Evolutionary conservation across 2,888 invertebrate genomes (phyloP).

Genomic region (Dicranocentrus wangi): DNA sequence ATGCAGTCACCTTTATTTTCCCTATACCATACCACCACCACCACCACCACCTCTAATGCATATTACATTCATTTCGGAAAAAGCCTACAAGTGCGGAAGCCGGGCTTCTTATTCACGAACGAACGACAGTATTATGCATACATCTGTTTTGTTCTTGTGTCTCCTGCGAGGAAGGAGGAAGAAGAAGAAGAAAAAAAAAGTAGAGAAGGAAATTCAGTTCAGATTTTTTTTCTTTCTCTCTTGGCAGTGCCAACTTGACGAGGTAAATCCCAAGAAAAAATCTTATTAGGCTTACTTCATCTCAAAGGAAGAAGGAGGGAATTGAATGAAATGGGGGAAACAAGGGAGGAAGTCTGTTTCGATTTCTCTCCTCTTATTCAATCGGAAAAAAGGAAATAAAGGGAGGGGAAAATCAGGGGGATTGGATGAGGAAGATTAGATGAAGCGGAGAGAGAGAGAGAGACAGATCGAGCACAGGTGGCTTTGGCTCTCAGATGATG

Average conservation of each 20-base stretch:
- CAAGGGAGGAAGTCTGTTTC: conserved; percentile 5
- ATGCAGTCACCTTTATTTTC: too few species aligned
- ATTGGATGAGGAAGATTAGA: conserved; percentile 56
- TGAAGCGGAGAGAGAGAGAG: conserved; percentile 30
- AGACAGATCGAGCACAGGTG: conserved; percentile 51
- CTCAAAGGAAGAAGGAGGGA: conserved; percentile 5
- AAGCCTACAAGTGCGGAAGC: too few species aligned
- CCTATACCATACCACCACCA: too few species aligned
- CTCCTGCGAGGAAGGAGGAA: too few species aligned
- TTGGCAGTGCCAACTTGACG: conserved; percentile 30
- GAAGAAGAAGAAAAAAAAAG: conserved; percentile 1
- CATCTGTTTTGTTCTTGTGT: conserved; percentile 17
- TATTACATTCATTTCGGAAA: too few species aligned
- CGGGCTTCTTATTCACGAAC: too few species aligned
- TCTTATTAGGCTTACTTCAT: conserved; percentile 45
- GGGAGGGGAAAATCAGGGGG: conserved; percentile 27
- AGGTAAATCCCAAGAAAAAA: conserved; percentile 54
- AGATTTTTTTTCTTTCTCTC: conserved; percentile 24
- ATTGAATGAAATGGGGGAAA: background rate
- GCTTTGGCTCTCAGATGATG: too few species aligned
- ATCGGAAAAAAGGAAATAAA: conserved; percentile 46
- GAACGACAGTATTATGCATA: conserved; percentile 11
- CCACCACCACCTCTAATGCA: too few species aligned
- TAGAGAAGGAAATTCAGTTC: conserved; percentile 6
- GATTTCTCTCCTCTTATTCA: conserved; percentile 46